Evolutionary conservation across 1,140 invertebrate species (phyloP).

Genomic region (Drosophila ohnishii): DNA sequence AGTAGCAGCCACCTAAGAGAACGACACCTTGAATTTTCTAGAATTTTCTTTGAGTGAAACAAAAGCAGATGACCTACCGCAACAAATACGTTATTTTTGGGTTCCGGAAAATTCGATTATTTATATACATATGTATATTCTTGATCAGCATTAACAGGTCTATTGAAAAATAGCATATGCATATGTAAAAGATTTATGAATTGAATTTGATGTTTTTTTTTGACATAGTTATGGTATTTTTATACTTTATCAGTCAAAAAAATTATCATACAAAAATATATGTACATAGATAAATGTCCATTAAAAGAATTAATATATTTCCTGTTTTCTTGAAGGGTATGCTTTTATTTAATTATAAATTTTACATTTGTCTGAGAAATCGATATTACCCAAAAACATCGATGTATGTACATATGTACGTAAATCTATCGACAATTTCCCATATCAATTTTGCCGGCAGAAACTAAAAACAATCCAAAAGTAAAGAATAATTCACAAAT

Average conservation of each 20-base stretch:
- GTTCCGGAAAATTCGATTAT: slow-evolving; percentile 19
- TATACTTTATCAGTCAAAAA: too few relatives aligned
- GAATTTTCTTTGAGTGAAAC: slow-evolving; percentile 2
- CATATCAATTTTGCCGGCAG: neutral
- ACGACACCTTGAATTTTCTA: neutral
- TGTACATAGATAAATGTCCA: too few relatives aligned
- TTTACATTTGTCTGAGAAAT: neutral
- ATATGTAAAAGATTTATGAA: too few relatives aligned
- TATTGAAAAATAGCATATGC: too few relatives aligned
- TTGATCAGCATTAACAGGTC: too few relatives aligned
- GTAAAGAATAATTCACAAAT: neutral
- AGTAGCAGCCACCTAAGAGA: neutral
- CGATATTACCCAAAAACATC: neutral
- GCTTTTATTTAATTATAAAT: neutral
- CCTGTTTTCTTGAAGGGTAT: too few relatives aligned
- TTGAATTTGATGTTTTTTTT: too few relatives aligned
- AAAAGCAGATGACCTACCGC: neutral
- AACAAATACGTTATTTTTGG: slow-evolving; percentile 6
- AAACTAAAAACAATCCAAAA: neutral
- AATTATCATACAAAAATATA: too few relatives aligned
- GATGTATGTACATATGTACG: neutral
- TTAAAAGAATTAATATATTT: too few relatives aligned
- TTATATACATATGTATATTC: too few relatives aligned
- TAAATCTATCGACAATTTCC: neutral
- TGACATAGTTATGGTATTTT: neutral